These are phyloP conservation scores for Synchiropus splendidus DNA, from an alignment of 2,113 vertebrate species.

Conservation along the genomic window DNA sequence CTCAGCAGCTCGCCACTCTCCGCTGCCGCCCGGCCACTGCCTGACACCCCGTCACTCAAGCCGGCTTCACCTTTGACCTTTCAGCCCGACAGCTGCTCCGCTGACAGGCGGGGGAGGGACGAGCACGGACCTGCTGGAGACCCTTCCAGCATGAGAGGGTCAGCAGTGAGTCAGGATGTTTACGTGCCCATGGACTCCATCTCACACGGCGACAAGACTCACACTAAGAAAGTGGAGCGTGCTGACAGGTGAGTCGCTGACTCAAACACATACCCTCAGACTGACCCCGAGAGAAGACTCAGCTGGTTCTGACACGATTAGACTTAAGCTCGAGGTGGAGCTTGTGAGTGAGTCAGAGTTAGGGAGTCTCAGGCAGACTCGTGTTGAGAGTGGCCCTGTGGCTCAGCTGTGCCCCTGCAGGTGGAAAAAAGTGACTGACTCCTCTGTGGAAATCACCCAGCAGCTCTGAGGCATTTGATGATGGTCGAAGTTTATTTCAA, in stretches of 20 bases:
- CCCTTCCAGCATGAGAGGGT: neutral
- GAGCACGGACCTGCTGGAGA: neutral
- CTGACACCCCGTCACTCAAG: neutral
- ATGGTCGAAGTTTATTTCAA: no score
- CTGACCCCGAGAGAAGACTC: no score
- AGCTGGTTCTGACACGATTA: neutral
- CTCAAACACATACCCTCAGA: neutral
- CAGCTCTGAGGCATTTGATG: no score
- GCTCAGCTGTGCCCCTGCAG: no score
- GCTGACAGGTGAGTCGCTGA: conserved; percentile 22
- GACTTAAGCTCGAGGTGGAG: neutral
- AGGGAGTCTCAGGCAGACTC: no score
- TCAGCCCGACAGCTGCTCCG: neutral
- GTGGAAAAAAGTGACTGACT: no score
- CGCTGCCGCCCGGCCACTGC: conserved; percentile 6
- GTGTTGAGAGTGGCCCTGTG: no score
- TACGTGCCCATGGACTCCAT: conserved; percentile 54
- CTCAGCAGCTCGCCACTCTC: conserved; percentile 7
- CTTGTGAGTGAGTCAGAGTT: no score
- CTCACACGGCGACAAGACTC: neutral
- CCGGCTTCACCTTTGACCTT: conserved; percentile 32
- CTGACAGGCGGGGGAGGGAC: neutral
- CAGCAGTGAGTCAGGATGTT: conserved; percentile 16
- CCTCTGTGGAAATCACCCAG: no score
- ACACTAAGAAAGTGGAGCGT: conserved; percentile 1